Conservation (phyloP, 2,888 invertebrate species). For the Eristalis tenax region DNA sequence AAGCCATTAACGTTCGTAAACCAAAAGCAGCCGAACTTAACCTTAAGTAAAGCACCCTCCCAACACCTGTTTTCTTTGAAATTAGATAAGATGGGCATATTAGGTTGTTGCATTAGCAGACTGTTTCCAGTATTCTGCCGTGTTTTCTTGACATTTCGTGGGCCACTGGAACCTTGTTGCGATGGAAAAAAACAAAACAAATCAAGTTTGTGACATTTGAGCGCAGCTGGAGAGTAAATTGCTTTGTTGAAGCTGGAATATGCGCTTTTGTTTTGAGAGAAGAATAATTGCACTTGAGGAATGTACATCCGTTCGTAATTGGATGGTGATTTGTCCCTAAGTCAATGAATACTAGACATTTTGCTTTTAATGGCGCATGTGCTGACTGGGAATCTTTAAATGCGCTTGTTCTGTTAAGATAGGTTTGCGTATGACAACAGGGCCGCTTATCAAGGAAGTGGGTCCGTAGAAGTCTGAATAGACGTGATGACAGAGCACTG, state of each 20-base stretch:
- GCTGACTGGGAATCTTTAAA: too few species aligned
- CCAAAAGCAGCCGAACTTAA: background rate
- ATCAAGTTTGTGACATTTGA: background rate
- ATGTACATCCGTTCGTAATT: background rate
- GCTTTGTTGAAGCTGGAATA: background rate
- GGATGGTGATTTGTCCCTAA: background rate
- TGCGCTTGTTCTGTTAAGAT: too few species aligned
- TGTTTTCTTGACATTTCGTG: background rate
- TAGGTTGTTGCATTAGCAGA: background rate
- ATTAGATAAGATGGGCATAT: constrained; percentile 2
- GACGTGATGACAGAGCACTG: too few species aligned
- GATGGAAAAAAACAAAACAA: background rate
- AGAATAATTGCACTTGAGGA: background rate
- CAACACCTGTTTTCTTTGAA: background rate
- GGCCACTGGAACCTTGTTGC: background rate
- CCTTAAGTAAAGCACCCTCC: background rate
- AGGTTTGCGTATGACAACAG: too few species aligned
- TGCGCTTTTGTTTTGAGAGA: background rate
- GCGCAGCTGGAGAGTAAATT: background rate
- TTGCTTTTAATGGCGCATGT: too few species aligned
- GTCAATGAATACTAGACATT: background rate
- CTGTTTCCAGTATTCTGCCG: background rate
- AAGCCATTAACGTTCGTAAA: background rate
- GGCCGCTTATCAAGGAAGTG: too few species aligned
- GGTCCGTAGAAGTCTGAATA: too few species aligned